A percentile compares a stretch with the other conserved stretches of the same genome.
These are phyloP conservation scores for Pristionchus arcanus DNA, from an alignment of 2,888 invertebrate species.

Conservation along the genomic window DNA sequence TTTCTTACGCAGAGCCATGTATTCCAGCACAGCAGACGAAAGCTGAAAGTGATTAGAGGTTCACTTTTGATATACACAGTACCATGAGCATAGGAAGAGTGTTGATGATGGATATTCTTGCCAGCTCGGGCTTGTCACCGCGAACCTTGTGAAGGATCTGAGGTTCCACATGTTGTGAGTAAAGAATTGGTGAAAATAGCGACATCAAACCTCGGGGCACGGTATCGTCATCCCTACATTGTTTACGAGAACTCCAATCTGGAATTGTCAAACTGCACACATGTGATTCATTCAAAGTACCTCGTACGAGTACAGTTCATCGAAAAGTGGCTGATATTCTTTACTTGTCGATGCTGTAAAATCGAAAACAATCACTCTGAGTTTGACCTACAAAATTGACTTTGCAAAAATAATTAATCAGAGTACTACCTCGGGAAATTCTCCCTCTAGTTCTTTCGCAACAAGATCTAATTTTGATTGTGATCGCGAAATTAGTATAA, in stretches of 20 bases:
- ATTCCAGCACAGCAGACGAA: background rate
- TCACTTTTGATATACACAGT: no score
- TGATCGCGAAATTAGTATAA: background rate
- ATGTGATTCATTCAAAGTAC: background rate
- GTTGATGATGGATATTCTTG: background rate
- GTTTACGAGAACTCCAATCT: background rate
- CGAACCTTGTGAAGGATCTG: background rate
- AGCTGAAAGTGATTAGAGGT: background rate
- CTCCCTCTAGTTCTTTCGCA: background rate
- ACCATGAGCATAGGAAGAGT: conserved; percentile 4
- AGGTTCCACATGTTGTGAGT: background rate
- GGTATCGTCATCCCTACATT: background rate
- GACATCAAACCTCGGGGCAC: background rate
- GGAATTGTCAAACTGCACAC: background rate
- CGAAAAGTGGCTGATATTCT: background rate
- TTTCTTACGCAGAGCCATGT: background rate
- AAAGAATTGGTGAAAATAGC: no score
- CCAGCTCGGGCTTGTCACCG: background rate
- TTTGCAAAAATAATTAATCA: no score
- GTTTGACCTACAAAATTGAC: background rate
- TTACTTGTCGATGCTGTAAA: background rate
- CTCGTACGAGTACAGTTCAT: background rate
- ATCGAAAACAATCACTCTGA: background rate
- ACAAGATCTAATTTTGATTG: background rate
- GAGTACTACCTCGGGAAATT: background rate